Percentiles rank a stretch among this genome's conserved stretches.
phyloP scores from a whole-genome alignment of 2,888 invertebrate species.

The Sphecodes monilicornis region DNA sequence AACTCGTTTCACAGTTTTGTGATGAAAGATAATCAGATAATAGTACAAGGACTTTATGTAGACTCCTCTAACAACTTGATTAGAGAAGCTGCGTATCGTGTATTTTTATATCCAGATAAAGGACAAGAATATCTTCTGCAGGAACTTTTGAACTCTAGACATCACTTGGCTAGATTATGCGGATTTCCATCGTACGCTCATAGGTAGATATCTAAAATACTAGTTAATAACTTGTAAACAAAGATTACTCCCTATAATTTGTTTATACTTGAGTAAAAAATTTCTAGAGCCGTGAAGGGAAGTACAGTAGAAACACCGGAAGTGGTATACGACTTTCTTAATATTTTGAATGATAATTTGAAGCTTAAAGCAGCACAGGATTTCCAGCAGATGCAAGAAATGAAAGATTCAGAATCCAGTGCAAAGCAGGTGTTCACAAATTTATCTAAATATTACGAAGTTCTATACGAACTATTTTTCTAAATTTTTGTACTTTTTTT shows the following conservation, averaged over 20 bases:
- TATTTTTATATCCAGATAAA: constrained; percentile 92
- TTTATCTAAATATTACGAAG: constrained; percentile 15
- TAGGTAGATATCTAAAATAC: constrained; percentile 84
- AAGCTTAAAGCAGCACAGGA: constrained; percentile 90
- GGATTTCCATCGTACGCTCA: constrained; percentile 96
- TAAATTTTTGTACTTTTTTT: constrained; percentile 16
- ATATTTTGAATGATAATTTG: constrained; percentile 90
- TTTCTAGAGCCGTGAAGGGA: constrained; percentile 91
- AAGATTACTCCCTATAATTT: background rate
- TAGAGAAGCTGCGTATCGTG: constrained; percentile 94
- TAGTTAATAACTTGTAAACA: constrained; percentile 22
- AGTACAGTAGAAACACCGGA: constrained; percentile 94
- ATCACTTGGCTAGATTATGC: constrained; percentile 93
- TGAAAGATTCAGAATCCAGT: constrained; percentile 87
- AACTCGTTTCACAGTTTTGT: constrained; percentile 85
- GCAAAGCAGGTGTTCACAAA: constrained; percentile 62
- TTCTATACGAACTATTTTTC: background rate
- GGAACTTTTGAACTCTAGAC: constrained; percentile 90
- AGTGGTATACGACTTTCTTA: constrained; percentile 92
- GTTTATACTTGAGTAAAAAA: background rate
- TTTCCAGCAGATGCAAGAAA: constrained; percentile 90
- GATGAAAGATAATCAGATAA: constrained; percentile 89
- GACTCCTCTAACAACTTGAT: constrained; percentile 92
- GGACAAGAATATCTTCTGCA: constrained; percentile 91
- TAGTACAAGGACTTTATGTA: constrained; percentile 93